Evolutionary conservation across 1,140 invertebrate genomes (phyloP), one percentile per base, ranked within the genome.

Genomic region (Ceratosolen fusciceps): DNA sequence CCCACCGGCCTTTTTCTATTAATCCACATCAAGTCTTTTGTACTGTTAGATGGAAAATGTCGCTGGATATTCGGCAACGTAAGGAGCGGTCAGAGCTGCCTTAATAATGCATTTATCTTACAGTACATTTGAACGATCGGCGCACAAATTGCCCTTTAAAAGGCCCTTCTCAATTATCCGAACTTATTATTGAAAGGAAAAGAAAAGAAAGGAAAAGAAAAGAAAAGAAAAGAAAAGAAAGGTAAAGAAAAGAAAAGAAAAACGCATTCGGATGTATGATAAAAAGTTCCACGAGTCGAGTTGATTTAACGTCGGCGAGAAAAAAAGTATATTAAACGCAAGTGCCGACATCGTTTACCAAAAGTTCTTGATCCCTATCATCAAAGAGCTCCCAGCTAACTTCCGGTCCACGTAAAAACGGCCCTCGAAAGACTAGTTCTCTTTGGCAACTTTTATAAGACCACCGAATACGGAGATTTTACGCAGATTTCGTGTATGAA

Each of bases 351-450:
- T 70, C 58, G 58, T 76, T 65, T 76, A 52, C 26, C 21, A 72
- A 70, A 77, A 72, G 67, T 24, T n/a, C 67, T 72, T 43, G 76
- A 78, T 78, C 76, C 72, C 58, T 56, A 78, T 78, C 68, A 49
- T 49, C 37, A 47, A 34, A 34, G 76, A 62, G 56, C 76, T 77
- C 71, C 71, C 74, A 8, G 43, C 74, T 56, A 49, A 56, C 74
- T 77, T 77, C 75, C 75, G 65, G 75, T 70, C 26, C 31, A 37
- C 56, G 52, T 60, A 75, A 43, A 47, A 65, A 65, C 19, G 29
- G 47, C 29, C 56, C 29, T 12, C 14, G 19, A 29, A 67, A 37
- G 14, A 24, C 73, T 65, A 37, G 12, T 43, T 43, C 39, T 43
- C 12, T 43, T 43, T 74, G 54, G 60, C 54, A n/a, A 37, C 5